These are phyloP conservation scores for Piliocolobus tephrosceles DNA, from an alignment of 2,113 vertebrate species.

Conservation along the genomic window DNA sequence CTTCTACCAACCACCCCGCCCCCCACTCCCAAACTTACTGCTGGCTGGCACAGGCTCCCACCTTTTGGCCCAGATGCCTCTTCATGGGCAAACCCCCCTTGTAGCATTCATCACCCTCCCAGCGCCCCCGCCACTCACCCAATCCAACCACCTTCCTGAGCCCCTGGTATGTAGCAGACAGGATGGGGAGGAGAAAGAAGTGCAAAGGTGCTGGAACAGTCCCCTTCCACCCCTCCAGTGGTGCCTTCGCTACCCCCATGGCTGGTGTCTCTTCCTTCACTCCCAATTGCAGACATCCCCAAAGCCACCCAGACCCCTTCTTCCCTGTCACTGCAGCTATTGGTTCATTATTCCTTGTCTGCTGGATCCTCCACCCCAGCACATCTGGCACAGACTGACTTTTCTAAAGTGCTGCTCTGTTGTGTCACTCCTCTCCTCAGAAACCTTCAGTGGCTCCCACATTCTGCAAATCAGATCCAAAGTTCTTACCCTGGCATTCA, in stretches of 20 bases:
- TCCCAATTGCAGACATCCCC: not conserved
- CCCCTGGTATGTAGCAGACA: not conserved
- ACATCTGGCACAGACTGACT: not conserved
- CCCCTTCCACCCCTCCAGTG: rapidly evolving
- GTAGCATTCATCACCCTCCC: not conserved
- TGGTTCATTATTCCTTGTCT: not conserved
- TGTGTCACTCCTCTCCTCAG: not conserved
- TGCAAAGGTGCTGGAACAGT: rapidly evolving
- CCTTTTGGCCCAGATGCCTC: not conserved
- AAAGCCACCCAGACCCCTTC: not conserved
- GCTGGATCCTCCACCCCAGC: not conserved
- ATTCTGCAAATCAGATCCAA: not conserved
- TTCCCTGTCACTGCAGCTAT: not conserved
- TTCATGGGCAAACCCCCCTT: not conserved
- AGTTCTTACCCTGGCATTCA: not conserved
- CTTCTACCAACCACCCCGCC: not conserved
- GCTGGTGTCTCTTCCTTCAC: not conserved
- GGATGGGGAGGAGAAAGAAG: not conserved
- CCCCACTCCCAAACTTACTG: not conserved
- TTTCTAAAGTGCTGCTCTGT: not conserved
- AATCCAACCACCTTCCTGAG: not conserved
- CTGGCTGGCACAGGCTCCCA: not conserved
- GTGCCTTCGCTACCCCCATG: not conserved
- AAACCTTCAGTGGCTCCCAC: not conserved
- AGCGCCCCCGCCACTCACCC: rapidly evolving